Evolutionary conservation across 2,113 vertebrate genomes (phyloP), one percentile per base, ranked within the genome.

Genomic region (Eptatretus burgeri): DNA sequence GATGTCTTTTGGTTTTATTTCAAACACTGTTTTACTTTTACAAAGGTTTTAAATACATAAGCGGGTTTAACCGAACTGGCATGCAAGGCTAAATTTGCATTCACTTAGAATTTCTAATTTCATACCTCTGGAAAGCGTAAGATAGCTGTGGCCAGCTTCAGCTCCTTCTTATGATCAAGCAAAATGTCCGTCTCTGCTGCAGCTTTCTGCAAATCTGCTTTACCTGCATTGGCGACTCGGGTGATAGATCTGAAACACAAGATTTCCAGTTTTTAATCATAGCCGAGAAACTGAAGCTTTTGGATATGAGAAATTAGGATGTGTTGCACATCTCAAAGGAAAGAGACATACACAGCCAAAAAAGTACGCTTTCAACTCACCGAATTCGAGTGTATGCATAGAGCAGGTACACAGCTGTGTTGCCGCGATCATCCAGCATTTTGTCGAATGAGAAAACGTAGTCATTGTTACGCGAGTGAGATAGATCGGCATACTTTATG

Each of bases 381-480:
- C 84, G 82, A 78, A 98, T 95, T 52, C 91, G 81, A 1, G 91
- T 98, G 73, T 88, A 84, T 60, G 91, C 91, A 1, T 98, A 98
- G 9, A 98, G 76, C 64, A 98, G 73, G 63, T 95, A 94, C 0
- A 86, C 89, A 1, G 91, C 91, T 0, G 91, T 95, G 72, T 98
- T 98, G 51, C 91, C 91, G 67, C 84, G 72, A 75, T 98, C 91
- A 13, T 98, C 91, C 67, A 98, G 74, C 91, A 98, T 98, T 74
- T 95, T 98, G 76, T 94, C 89, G 14, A 95, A 95, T 52, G 89
- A 93, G 77, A 98, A 98, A 49, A 94, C 72, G 14, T 98, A 95
- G 73, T 98, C 91, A 13, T 98, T 98, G 69, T 82, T 75, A 63
- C 91, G 81, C 71, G 93, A 94, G 74, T 98, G 85, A 11, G 82